A percentile compares a stretch with the other conserved stretches of the same genome.
Evolutionary conservation across 2,797 vertebrate genomes (phyloP).

Genomic region (Eptatretus atami): DNA sequence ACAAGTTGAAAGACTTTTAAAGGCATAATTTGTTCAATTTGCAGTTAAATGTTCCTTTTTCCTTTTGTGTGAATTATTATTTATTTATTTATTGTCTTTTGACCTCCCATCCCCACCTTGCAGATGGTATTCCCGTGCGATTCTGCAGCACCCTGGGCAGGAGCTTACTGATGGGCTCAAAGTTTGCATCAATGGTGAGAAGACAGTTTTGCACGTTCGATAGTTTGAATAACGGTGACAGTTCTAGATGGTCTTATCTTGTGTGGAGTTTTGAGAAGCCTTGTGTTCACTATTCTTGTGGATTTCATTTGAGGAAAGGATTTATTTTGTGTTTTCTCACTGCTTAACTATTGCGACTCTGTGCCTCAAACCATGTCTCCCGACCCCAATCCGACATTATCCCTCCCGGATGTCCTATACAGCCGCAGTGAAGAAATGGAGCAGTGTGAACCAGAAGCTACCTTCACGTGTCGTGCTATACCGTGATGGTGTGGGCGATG

Average conservation of each 20-base stretch:
- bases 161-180: slow-evolving; percentile 74
- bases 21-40: too few relatives aligned
- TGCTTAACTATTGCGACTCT: neutral
- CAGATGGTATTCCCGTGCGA: slow-evolving; percentile 78
- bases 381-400: too few relatives aligned
- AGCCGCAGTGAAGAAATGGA: slow-evolving; percentile 38
- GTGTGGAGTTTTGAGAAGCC: too few relatives aligned
- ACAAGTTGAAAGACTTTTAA: neutral
- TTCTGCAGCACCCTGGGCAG: slow-evolving; percentile 46
- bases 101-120: slow-evolving; percentile 6
- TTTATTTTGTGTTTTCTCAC: neutral
- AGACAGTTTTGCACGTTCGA: too few relatives aligned
- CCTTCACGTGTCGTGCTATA: slow-evolving; percentile 65
- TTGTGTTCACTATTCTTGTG: neutral
- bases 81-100: too few relatives aligned
- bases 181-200: slow-evolving; percentile 30
- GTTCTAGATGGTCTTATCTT: too few relatives aligned
- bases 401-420: too few relatives aligned
- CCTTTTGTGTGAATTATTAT: too few relatives aligned
- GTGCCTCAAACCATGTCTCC: too few relatives aligned
- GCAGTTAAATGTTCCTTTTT: too few relatives aligned
- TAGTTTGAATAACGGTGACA: too few relatives aligned
- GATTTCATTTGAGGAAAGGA: neutral
- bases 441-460: slow-evolving; percentile 30
- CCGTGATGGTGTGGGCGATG: slow-evolving; percentile 72